phyloP scores from a whole-genome alignment of 2,888 invertebrate genomes.

The Ochropacha duplaris region DNA sequence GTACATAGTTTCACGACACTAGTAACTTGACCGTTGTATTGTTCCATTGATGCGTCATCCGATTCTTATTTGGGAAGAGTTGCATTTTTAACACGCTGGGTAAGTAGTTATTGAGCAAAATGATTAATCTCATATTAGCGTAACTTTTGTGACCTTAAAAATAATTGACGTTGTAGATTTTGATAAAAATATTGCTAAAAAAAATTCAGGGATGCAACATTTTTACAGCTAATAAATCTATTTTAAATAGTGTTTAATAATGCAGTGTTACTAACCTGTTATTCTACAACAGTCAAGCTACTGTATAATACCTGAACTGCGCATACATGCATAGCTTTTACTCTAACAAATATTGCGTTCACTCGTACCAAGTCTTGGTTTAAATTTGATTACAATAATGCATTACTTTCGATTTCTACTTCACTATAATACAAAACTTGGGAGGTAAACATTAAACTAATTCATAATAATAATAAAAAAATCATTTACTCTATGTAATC shows the following conservation, averaged over 20 bases:
- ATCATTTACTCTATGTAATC: constrained; percentile 76
- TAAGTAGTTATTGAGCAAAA: not conserved
- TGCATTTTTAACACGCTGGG: not conserved
- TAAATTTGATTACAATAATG: constrained; percentile 51
- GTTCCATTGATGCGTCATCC: not conserved
- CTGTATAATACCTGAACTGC: constrained; percentile 30
- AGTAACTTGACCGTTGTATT: constrained; percentile 33
- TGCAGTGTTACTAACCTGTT: not conserved
- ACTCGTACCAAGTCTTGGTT: constrained; percentile 7
- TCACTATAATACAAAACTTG: constrained; percentile 64
- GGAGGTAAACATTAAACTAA: constrained; percentile 73
- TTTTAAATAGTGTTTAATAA: not conserved
- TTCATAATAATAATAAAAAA: constrained; percentile 54
- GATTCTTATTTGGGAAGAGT: not conserved
- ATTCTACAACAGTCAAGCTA: constrained; percentile 31
- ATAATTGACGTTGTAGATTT: not conserved
- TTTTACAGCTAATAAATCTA: not conserved
- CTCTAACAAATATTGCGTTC: constrained; percentile 33
- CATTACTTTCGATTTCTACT: constrained; percentile 55
- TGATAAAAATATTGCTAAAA: not conserved
- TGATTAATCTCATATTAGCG: not conserved
- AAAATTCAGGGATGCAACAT: not conserved
- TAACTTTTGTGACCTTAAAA: not conserved
- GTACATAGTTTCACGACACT: constrained; percentile 41
- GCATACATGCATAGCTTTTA: constrained; percentile 45